A percentile compares a stretch with the other conserved stretches of the same genome.
These are phyloP conservation scores for Folsomia manolachei DNA, from an alignment of 2,888 invertebrate genomes.

Conservation along the genomic window DNA sequence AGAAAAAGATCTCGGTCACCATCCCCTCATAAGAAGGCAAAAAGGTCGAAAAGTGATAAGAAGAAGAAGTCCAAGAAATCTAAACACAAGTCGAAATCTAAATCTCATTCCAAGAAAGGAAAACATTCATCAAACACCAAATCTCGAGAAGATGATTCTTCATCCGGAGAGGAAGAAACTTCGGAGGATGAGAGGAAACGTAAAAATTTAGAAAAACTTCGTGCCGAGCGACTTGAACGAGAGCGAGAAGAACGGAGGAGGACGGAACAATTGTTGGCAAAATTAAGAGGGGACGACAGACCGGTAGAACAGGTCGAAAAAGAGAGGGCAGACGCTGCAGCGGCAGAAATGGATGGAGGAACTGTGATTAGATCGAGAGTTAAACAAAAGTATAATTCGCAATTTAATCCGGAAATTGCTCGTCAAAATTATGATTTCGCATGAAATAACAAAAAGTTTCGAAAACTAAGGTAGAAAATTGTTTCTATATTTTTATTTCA, in stretches of 20 bases:
- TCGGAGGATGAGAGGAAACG: slow-evolving; percentile 53
- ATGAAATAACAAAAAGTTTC: not conserved
- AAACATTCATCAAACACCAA: slow-evolving; percentile 52
- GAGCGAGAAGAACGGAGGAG: slow-evolving; percentile 74
- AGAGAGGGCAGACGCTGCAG: slow-evolving; percentile 16
- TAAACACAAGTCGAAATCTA: slow-evolving; percentile 51
- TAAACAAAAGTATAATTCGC: slow-evolving; percentile 86
- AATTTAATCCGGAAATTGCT: slow-evolving; percentile 89
- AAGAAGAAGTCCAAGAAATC: slow-evolving; percentile 50
- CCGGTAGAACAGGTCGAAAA: slow-evolving; percentile 24
- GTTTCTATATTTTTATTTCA: not conserved
- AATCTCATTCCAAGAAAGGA: slow-evolving; percentile 53
- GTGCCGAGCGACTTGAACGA: slow-evolving; percentile 74
- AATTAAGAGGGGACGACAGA: slow-evolving; percentile 60
- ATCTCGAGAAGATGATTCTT: slow-evolving; percentile 1
- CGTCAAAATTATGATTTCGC: slow-evolving; percentile 65
- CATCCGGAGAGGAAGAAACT: slow-evolving; percentile 48
- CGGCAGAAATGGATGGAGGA: slow-evolving; percentile 7
- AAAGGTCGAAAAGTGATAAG: slow-evolving; percentile 50
- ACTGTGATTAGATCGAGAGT: slow-evolving; percentile 12
- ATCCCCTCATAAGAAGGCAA: slow-evolving; percentile 27
- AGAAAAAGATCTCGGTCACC: slow-evolving; percentile 4
- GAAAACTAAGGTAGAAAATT: too few species aligned
- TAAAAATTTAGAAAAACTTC: slow-evolving; percentile 63
- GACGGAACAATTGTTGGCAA: slow-evolving; percentile 69